phyloP scores from a whole-genome alignment of 2,113 vertebrate species.

The Alligator sinensis region DNA sequence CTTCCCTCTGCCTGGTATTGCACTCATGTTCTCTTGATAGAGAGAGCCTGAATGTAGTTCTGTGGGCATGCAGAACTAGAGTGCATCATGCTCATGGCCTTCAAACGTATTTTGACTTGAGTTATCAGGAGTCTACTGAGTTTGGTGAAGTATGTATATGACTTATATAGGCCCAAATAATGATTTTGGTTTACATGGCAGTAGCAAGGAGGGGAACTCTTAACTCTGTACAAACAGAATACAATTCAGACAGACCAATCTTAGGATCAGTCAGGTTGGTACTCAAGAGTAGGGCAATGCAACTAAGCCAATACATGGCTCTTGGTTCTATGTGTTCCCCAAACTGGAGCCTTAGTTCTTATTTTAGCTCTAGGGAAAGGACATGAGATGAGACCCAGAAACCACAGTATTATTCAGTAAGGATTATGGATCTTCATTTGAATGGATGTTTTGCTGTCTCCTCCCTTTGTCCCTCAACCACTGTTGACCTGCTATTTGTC shows the following conservation, averaged over 20 bases:
- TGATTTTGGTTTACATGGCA: background rate
- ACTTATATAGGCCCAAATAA: background rate
- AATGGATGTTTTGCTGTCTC: background rate
- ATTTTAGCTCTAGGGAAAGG: background rate
- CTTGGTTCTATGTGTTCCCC: background rate
- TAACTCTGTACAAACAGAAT: background rate
- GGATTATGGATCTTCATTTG: background rate
- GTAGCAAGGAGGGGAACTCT: background rate
- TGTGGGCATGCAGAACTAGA: too few species aligned
- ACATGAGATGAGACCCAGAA: background rate
- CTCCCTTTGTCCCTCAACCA: background rate
- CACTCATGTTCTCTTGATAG: too few species aligned
- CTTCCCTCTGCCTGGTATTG: too few species aligned
- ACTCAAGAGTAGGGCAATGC: background rate
- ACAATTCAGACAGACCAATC: background rate
- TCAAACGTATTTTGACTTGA: background rate
- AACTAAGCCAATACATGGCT: background rate
- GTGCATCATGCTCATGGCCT: background rate
- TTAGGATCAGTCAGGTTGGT: background rate
- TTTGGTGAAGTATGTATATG: background rate
- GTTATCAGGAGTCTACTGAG: background rate
- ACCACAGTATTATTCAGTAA: background rate
- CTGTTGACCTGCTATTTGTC: background rate
- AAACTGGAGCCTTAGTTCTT: background rate
- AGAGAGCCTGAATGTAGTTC: too few species aligned